A percentile compares a stretch with the other conserved stretches of the same genome.
Evolutionary conservation across 2,888 invertebrate species (phyloP).

Genomic region (Epicampocera succincta): DNA sequence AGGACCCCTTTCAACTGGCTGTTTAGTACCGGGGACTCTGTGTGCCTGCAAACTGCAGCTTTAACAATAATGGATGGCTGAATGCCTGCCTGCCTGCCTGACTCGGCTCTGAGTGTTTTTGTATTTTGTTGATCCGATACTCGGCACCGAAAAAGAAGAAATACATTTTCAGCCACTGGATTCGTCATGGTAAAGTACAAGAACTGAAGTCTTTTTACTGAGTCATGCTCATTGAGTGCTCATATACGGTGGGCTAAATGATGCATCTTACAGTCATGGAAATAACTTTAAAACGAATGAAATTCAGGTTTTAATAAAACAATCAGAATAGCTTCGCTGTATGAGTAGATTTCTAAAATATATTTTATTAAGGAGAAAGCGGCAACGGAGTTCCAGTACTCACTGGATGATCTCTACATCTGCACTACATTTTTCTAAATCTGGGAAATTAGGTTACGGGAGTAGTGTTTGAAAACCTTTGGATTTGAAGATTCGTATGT

Average conservation of each 20-base stretch:
- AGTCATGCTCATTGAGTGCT: constrained; percentile 51
- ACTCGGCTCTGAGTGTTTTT: constrained; percentile 41
- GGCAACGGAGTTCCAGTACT: too few species aligned
- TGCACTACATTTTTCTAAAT: too few species aligned
- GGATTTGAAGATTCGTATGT: too few species aligned
- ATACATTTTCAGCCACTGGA: constrained; percentile 41
- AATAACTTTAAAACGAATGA: too few species aligned
- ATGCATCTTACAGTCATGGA: neutral
- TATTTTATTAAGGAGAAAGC: too few species aligned
- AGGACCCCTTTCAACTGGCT: constrained; percentile 61
- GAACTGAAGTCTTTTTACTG: constrained; percentile 46
- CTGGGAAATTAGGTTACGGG: too few species aligned
- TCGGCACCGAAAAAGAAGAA: constrained; percentile 31
- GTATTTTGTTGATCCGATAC: constrained; percentile 42
- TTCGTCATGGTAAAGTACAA: constrained; percentile 55
- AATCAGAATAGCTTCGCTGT: too few species aligned
- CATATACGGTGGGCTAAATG: constrained; percentile 17
- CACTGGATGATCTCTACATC: too few species aligned
- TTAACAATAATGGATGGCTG: constrained; percentile 29
- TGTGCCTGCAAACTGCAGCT: constrained; percentile 29
- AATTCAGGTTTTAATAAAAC: too few species aligned
- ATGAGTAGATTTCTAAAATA: too few species aligned
- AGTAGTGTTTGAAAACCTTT: too few species aligned
- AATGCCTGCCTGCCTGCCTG: constrained; percentile 8
- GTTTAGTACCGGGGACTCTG: constrained; percentile 31